These are phyloP conservation scores for Mimumesa dahlbomi DNA, from an alignment of 2,888 invertebrate species.

Conservation along the genomic window DNA sequence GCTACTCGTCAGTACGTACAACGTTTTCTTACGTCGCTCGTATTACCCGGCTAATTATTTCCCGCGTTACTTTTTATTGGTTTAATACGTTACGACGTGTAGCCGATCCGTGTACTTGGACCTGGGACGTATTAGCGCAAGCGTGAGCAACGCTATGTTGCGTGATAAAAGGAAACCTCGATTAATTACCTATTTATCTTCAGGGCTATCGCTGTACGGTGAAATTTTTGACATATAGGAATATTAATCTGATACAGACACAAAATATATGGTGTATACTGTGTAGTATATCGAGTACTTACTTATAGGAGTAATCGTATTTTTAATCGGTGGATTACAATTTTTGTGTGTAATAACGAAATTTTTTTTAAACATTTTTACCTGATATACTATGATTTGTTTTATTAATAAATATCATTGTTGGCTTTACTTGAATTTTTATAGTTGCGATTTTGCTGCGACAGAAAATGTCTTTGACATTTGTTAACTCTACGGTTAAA, in stretches of 20 bases:
- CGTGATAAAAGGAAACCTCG: conserved; percentile 51
- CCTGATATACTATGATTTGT: no score
- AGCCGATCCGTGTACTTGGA: conserved; percentile 47
- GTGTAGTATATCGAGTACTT: no score
- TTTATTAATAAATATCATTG: no score
- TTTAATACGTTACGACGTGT: conserved; percentile 23
- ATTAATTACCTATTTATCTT: conserved; percentile 54
- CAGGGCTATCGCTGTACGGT: conserved; percentile 48
- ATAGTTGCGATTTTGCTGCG: no score
- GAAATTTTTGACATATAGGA: conserved; percentile 40
- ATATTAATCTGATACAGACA: conserved; percentile 26
- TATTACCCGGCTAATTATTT: conserved; percentile 28
- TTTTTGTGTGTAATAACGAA: no score
- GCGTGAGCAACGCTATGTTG: conserved; percentile 47
- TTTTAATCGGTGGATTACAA: no score
- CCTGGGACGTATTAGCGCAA: conserved; percentile 34
- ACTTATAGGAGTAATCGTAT: no score
- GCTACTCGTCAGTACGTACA: not conserved
- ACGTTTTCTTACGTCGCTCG: conserved; percentile 23
- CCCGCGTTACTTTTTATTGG: conserved; percentile 29
- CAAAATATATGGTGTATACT: no score
- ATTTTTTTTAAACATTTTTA: no score
- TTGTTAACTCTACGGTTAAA: no score
- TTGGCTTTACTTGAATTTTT: no score
- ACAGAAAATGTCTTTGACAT: no score